Conservation (phyloP, 1,140 invertebrate genomes). For the Rhagoletis pomonella region DNA sequence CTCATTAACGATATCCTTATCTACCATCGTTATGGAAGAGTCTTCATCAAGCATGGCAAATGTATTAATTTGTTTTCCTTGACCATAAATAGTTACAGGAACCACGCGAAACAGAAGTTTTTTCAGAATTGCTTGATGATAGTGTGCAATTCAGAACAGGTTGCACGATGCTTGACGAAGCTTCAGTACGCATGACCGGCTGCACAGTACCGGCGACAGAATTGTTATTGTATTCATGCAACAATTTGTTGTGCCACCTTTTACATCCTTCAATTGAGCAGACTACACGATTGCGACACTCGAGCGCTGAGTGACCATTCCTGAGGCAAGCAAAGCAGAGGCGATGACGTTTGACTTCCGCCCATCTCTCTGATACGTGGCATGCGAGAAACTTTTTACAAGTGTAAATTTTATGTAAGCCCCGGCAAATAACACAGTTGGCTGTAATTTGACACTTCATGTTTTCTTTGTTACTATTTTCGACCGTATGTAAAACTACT, state of each 20-base stretch:
- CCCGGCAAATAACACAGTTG: conserved; percentile 2
- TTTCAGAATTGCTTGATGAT: not conserved
- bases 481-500: conserved; percentile 9
- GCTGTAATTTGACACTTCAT: no score
- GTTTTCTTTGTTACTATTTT: not conserved
- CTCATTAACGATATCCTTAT: conserved; percentile 10
- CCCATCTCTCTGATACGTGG: not conserved
- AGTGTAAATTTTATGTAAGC: not conserved
- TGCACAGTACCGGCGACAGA: not conserved
- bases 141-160: no score
- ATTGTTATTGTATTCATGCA: no score
- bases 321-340: no score
- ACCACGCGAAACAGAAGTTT: conserved; percentile 41
- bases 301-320: not conserved
- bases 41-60: not conserved
- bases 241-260: no score
- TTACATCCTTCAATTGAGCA: not conserved
- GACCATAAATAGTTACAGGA: conserved; percentile 18
- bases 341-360: no score
- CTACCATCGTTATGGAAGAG: conserved; percentile 43
- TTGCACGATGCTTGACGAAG: no score
- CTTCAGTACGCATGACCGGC: not conserved
- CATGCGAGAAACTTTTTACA: not conserved
- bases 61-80: conserved; percentile 1
- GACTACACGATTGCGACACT: not conserved